Base-by-base conservation (phyloP, 2,797 vertebrate species). In the Chanos chanos region DNA sequence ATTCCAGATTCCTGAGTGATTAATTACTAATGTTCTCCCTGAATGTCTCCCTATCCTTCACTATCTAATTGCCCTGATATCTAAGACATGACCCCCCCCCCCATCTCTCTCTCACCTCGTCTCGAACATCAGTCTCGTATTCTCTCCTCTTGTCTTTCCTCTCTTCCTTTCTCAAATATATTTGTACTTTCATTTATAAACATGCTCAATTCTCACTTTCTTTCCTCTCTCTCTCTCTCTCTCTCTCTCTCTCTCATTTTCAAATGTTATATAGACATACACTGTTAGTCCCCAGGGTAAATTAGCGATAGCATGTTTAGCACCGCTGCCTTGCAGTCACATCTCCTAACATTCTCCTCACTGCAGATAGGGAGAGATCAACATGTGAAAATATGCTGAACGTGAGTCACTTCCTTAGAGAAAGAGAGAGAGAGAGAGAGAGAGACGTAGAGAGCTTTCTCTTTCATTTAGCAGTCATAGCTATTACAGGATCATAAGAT, bases 221-320 rank as follows among this genome's bases (percentile, higher is more conserved):
- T 65, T 64, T 61, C 65, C 70, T 58, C 39, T 27, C 60, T 71
- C 48, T 25, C n/a, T 48, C 34, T 24, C 18, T 28, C 28, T 40
- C 34, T 6, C 18, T 47, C 41, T 7, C 28, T 54, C 51, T 52
- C 58, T 61, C 33, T n/a, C 28, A 31, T 25, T 66, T 47, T 60
- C 49, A 39, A 51, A 55, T 73, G 71, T 70, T 58, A 51, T 64
- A 50, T 39, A 73, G 83, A 83, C 80, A 82, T 83, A 82, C 71
- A 48, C 79, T 82, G 80, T 80, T 83, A 83, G 87, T 85, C 87
- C 86, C 85, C 78, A 64, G 66, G 86, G 87, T 86, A 89, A 70
- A 87, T 89, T 87, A 88, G 83, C 82, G 81, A 80, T 83, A 83
- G 78, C 65, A 68, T 85, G 85, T 88, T 89, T 88, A 88, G 90